Percentiles rank a stretch among this genome's conserved stretches.
Evolutionary conservation across 2,797 vertebrate genomes (phyloP).

Genomic region (Apodemus agrarius): DNA sequence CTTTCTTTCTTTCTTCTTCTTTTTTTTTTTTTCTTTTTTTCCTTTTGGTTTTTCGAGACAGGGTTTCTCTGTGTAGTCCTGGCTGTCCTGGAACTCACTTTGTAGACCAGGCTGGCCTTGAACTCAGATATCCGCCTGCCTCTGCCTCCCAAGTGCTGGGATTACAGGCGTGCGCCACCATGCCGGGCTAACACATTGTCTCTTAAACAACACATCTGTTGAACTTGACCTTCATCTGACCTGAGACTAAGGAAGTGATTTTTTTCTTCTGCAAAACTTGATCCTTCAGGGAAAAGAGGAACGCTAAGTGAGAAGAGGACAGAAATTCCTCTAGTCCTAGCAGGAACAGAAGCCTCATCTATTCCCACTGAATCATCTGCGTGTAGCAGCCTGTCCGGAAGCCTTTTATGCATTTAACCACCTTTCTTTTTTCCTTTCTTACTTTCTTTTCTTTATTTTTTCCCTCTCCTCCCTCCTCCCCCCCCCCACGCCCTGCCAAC

Average conservation of each 20-base stretch:
- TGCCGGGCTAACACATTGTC: too few species aligned
- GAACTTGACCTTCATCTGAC: constrained; percentile 21
- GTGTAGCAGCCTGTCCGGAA: background rate
- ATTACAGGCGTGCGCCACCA: too few species aligned
- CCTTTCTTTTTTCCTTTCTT: background rate
- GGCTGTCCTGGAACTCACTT: too few species aligned
- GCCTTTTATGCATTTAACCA: background rate
- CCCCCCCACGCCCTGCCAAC: too few species aligned
- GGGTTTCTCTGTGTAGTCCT: too few species aligned
- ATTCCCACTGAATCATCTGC: too few species aligned
- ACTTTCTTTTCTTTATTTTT: background rate
- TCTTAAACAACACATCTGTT: background rate
- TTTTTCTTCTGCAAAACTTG: background rate
- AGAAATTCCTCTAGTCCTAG: background rate
- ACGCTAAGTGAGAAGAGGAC: background rate
- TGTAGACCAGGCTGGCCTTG: too few species aligned
- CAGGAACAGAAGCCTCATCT: background rate
- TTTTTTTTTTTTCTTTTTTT: too few species aligned
- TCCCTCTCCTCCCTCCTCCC: background rate
- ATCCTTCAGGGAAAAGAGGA: background rate
- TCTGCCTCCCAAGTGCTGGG: too few species aligned
- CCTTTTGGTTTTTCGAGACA: too few species aligned
- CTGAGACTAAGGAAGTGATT: background rate
- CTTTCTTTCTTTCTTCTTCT: too few species aligned
- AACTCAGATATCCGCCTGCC: too few species aligned